phyloP scores from a whole-genome alignment of 2,113 vertebrate genomes.

The Microtus pennsylvanicus region DNA sequence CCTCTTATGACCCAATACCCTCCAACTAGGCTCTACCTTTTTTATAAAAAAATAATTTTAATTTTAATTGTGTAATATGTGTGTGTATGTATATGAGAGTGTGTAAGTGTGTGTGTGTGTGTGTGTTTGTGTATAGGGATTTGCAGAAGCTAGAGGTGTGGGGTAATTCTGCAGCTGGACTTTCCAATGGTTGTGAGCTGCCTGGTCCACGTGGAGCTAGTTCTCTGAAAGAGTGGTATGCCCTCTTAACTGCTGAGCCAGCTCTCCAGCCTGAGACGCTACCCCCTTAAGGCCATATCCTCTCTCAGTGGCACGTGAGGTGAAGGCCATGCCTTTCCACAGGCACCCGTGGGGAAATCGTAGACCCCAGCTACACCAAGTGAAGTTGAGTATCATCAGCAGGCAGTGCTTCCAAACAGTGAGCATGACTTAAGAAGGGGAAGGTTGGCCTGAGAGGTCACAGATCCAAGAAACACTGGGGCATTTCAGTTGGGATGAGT shows the following conservation, averaged over 20 bases:
- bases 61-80: not conserved
- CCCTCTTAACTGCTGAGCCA: not conserved
- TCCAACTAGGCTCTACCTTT: not conserved
- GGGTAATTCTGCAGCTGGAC: not conserved
- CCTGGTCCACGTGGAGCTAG: no score
- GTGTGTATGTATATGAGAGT: not conserved
- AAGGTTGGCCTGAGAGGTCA: not conserved
- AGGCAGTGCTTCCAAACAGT: not conserved
- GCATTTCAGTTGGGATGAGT: not conserved
- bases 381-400: not conserved
- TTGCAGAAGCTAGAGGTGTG: not conserved
- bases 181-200: not conserved
- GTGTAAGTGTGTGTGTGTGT: not conserved
- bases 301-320: not conserved
- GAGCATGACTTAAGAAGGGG: not conserved
- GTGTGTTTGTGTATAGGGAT: no score
- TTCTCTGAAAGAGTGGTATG: not conserved
- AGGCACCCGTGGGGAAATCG: not conserved
- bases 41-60: not conserved
- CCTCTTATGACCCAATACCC: not conserved
- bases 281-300: not conserved
- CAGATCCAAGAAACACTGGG: not conserved
- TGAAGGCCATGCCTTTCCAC: not conserved
- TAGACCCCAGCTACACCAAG: not conserved
- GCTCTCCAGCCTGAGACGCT: not conserved